Percentiles rank a stretch among this genome's conserved stretches.
phyloP scores from a whole-genome alignment of 2,888 invertebrate species.

The Odontocolon sp. region DNA sequence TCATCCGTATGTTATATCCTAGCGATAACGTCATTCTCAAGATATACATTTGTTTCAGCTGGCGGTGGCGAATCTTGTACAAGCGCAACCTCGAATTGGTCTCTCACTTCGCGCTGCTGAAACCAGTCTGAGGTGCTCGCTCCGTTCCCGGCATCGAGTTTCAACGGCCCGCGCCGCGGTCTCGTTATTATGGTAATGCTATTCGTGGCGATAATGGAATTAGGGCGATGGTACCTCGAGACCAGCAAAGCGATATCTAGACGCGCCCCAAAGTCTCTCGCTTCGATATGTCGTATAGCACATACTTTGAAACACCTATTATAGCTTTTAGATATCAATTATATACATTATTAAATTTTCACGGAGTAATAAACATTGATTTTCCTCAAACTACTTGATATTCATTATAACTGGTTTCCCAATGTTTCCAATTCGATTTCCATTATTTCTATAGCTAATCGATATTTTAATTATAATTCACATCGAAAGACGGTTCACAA shows the following conservation, averaged over 20 bases:
- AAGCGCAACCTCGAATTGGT: conserved; percentile 18
- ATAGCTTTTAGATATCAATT: conserved; percentile 31
- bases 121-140: conserved; percentile 3
- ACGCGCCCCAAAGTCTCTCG: conserved; percentile 31
- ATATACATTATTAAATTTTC: neutral
- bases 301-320: conserved; percentile 37
- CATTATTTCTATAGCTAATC: no score
- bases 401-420: neutral
- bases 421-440: no score
- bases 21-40: conserved; percentile 13
- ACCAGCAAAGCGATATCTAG: conserved; percentile 58
- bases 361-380: no score
- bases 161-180: conserved; percentile 46
- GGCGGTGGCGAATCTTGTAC: conserved; percentile 16
- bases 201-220: conserved; percentile 72
- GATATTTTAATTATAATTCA: no score
- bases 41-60: neutral
- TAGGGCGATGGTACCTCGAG: conserved; percentile 65
- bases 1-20: conserved; percentile 11
- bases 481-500: no score
- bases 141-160: conserved; percentile 41
- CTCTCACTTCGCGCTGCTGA: neutral
- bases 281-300: neutral
- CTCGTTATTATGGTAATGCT: conserved; percentile 72
- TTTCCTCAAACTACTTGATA: no score